Conservation (phyloP, 2,888 invertebrate genomes). For the Eupithecia dodoneata region DNA sequence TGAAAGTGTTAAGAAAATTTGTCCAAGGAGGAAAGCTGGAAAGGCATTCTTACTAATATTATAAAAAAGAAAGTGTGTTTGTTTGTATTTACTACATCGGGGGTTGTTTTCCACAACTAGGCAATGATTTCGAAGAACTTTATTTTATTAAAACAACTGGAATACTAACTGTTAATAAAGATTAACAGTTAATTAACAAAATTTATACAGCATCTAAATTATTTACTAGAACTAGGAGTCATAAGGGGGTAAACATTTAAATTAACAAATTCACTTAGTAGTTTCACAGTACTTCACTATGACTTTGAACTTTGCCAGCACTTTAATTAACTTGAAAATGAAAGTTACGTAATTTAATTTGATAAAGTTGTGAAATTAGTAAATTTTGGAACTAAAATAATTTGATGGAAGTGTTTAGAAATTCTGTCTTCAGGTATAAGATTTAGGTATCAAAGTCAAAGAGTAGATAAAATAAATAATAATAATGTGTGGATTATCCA, state of each 20-base stretch:
- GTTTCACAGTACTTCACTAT: not conserved
- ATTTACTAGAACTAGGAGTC: not conserved
- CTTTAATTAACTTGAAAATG: slow-evolving; percentile 33
- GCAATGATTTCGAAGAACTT: not conserved
- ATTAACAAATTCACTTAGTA: not conserved
- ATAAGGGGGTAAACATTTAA: slow-evolving; percentile 1
- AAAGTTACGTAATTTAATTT: slow-evolving; percentile 27
- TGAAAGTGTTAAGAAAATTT: too few relatives aligned
- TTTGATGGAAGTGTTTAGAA: not conserved
- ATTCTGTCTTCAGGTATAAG: not conserved
- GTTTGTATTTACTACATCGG: too few relatives aligned
- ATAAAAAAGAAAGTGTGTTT: too few relatives aligned
- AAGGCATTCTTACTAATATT: too few relatives aligned
- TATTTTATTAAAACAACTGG: too few relatives aligned
- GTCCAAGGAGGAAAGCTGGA: too few relatives aligned
- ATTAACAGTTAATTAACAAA: not conserved
- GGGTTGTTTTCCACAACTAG: not conserved
- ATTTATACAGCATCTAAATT: not conserved
- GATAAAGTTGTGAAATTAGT: not conserved
- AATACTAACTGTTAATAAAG: not conserved
- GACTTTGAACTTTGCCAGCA: slow-evolving; percentile 25
- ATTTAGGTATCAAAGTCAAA: not conserved
- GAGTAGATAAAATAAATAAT: too few relatives aligned
- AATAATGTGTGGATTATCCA: too few relatives aligned
- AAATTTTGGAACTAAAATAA: not conserved